Base-by-base conservation (phyloP, 2,113 vertebrate species). In the Cygnus buccinator region DNA sequence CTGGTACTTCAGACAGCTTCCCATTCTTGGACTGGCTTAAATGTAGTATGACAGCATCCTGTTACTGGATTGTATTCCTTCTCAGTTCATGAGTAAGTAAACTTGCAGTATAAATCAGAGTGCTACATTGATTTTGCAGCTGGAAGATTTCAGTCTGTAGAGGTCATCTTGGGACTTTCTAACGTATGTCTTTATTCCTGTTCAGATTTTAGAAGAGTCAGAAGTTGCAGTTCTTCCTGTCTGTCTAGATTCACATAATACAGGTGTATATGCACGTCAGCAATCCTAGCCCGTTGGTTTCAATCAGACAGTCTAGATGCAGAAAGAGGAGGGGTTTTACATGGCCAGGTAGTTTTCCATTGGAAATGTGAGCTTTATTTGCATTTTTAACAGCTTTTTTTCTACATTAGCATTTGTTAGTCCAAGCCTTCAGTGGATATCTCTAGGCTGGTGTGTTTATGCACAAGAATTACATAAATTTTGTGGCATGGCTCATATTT, bases 341-440 rank as follows among this genome's bases (percentile, higher is more conserved):
- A 41, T 58, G 37, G 43, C 37, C 59, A 58, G 35, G 20, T 92
- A 78, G 54, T 92, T 90, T 90, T 25, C 66, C 44, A 86, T 87
- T 86, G 84, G 66, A 90, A 89, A 86, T 67, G 26, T 82, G 52
- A 82, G 28, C 58, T 81, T 76, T 85, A 79, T 88, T 91, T 91
- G 43, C 76, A 67, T 94, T 89, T 46, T 91, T 72, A 89, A 80
- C 57, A 85, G 44, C 52, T 70, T 91, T 89, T 89, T 89, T 85
- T 3, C 46, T 85, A 62, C 35, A 33, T 73, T 48, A 78, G 31
- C 22, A 39, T 82, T 88, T 88, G 10, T 88, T 84, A 59, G 31
- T 73, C 67, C 22, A 62, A 73, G 37, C 78, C 73, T 89, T 88
- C n/a, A 67, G 66, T 73, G 59, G 79, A 41, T 84, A 67, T 78